A percentile compares a stretch with the other conserved stretches of the same genome.
Evolutionary conservation across 2,113 vertebrate genomes (phyloP).

Genomic region (Otocyon megalotis): DNA sequence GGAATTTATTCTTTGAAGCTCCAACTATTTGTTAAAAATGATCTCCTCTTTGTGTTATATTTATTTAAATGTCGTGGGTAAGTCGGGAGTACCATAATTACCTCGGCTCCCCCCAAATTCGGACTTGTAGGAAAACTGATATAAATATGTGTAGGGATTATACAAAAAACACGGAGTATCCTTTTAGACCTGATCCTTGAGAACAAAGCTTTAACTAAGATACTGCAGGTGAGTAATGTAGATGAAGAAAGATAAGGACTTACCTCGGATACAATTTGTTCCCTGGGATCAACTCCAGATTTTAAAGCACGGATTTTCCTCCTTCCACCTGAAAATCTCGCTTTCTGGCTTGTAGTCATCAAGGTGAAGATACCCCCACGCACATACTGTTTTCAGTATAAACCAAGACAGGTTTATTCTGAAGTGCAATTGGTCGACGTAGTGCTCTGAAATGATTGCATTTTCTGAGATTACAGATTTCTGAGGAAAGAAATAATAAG

Average conservation of each 20-base stretch:
- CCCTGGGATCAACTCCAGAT: neutral
- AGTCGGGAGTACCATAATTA: neutral
- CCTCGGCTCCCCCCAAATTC: neutral
- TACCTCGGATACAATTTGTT: neutral
- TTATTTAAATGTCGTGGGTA: neutral
- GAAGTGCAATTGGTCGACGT: neutral
- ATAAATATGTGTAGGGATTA: neutral
- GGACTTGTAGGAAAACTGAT: neutral
- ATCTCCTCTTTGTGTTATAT: neutral
- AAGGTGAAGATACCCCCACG: neutral
- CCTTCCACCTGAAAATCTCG: neutral
- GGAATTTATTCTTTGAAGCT: neutral
- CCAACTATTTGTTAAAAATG: neutral
- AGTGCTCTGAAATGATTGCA: neutral
- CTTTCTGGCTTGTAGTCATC: neutral
- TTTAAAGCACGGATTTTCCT: neutral
- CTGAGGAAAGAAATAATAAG: neutral
- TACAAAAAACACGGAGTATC: neutral
- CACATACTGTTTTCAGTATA: slow-evolving; percentile 1
- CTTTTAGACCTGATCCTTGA: slow-evolving; percentile 22
- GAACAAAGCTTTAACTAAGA: slow-evolving; percentile 11
- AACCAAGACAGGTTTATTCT: slow-evolving; percentile 48
- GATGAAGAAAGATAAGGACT: neutral
- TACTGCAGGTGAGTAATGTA: neutral
- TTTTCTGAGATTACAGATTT: neutral